Base-by-base conservation (phyloP, 2,888 invertebrate genomes). In the Nymphalis polychloros region DNA sequence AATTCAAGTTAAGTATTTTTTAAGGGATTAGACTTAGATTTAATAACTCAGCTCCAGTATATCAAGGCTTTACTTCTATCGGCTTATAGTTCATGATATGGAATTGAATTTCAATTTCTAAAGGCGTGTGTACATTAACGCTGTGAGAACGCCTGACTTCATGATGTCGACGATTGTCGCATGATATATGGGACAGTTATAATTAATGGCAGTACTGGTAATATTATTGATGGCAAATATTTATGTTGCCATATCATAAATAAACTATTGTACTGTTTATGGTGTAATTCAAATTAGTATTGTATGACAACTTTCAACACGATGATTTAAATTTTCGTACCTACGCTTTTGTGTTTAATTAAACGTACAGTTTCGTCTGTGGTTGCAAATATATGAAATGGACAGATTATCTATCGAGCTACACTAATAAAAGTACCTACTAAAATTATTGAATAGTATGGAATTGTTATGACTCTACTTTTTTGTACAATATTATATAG, bases 61-160 rank as follows among this genome's bases (percentile, higher is more conserved):
- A 60, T 74, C 78, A 70, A 71, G 62, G 65, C 83, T 71, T 84
- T 75, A 78, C 71, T 27, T 49, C 63, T 57, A 72, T 62, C 52
- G 77, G 75, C 78, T 82, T 80, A 80, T 75, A 81, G 75, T 73
- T 79, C 73, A 77, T 76, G 79, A 76, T 77, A 78, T 75, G 77
- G 79, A 81, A 82, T 82, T 81, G 78, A 82, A 84, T 82, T 82
- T 81, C 78, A 82, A 84, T 83, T 81, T 80, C 72, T 79, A 81
- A 81, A 83, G 79, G 75, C 68, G 73, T 59, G 74, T 73, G 73
- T 78, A 82, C 81, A 79, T 77, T 79, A 77, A 81, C 76, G 77
- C 71, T 73, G 77, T 70, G 71, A 68, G 68, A 70, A 69, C 52
- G 65, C 47, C 59, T 50, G 74, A 80, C 77, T 79, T 78, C 79